A percentile compares a stretch with the other conserved stretches of the same genome.
These are phyloP conservation scores for Scaptomyza graminum DNA, from an alignment of 1,140 invertebrate species.

Conservation along the genomic window DNA sequence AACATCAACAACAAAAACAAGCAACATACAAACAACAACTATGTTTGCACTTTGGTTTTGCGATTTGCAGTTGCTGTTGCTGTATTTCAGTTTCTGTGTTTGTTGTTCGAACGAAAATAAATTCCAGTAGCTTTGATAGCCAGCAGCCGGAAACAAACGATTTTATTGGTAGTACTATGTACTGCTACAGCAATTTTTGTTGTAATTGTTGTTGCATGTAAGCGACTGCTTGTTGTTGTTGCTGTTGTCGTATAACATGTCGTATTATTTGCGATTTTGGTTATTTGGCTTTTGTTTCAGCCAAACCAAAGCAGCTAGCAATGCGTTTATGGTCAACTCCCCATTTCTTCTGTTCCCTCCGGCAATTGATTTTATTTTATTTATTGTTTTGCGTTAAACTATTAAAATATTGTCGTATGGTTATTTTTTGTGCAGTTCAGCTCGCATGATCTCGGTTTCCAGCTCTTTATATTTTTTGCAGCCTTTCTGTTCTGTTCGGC, in stretches of 20 bases:
- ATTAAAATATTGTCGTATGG: slow-evolving; percentile 78
- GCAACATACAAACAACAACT: slow-evolving; percentile 33
- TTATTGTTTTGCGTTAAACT: slow-evolving; percentile 82
- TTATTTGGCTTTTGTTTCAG: slow-evolving; percentile 71
- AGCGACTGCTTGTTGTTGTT: slow-evolving; percentile 42
- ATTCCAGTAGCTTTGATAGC: slow-evolving; percentile 72
- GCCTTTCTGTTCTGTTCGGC: slow-evolving; percentile 26
- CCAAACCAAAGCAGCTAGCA: not conserved
- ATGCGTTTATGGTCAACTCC: slow-evolving; percentile 36
- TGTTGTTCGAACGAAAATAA: slow-evolving; percentile 72
- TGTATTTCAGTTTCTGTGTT: slow-evolving; percentile 51
- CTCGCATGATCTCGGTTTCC: slow-evolving; percentile 29
- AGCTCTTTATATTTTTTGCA: slow-evolving; percentile 17
- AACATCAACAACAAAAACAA: slow-evolving; percentile 48
- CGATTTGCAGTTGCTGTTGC: slow-evolving; percentile 69
- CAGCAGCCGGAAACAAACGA: slow-evolving; percentile 79
- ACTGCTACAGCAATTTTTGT: slow-evolving; percentile 54
- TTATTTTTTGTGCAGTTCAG: slow-evolving; percentile 38
- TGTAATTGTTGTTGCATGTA: slow-evolving; percentile 49
- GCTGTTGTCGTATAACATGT: slow-evolving; percentile 67
- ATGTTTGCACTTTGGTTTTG: slow-evolving; percentile 80
- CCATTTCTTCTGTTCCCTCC: slow-evolving; percentile 22
- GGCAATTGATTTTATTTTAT: slow-evolving; percentile 79
- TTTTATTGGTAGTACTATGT: slow-evolving; percentile 67
- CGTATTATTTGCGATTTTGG: slow-evolving; percentile 71